These are phyloP conservation scores for Cariama cristata DNA, from an alignment of 2,113 vertebrate species.

Conservation along the genomic window DNA sequence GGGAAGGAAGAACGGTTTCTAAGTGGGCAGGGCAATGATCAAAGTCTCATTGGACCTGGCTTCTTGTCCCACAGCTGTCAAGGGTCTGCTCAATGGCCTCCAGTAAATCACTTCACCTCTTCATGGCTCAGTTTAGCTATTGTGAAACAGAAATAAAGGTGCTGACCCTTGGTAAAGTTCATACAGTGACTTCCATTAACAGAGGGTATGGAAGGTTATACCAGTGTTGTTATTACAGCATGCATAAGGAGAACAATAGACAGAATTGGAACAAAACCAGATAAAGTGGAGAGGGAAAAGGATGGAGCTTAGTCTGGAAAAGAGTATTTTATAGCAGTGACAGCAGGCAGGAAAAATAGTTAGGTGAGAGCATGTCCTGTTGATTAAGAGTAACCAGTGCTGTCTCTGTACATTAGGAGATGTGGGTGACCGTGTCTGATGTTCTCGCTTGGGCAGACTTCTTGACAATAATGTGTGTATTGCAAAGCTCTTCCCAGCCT, in stretches of 20 bases:
- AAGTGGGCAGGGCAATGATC: background rate
- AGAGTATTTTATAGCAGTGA: background rate
- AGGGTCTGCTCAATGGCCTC: background rate
- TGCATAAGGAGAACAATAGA: background rate
- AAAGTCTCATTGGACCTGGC: background rate
- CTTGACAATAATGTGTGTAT: background rate
- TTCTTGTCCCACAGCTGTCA: background rate
- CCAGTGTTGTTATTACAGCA: background rate
- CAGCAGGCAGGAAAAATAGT: background rate
- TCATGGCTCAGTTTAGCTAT: background rate
- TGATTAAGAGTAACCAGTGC: background rate
- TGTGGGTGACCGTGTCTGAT: background rate
- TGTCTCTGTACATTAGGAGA: background rate
- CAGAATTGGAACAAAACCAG: background rate
- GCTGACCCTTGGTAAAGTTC: background rate
- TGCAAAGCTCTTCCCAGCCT: background rate
- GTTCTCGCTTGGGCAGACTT: background rate
- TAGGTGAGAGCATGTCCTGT: background rate
- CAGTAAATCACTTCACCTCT: background rate
- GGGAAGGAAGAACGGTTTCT: background rate
- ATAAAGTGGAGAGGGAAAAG: background rate
- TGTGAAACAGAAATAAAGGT: background rate
- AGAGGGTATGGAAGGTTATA: background rate
- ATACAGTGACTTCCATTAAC: background rate
- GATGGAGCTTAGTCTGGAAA: background rate